Base-by-base conservation (phyloP, 2,797 vertebrate species). In the Alosa sapidissima region DNA sequence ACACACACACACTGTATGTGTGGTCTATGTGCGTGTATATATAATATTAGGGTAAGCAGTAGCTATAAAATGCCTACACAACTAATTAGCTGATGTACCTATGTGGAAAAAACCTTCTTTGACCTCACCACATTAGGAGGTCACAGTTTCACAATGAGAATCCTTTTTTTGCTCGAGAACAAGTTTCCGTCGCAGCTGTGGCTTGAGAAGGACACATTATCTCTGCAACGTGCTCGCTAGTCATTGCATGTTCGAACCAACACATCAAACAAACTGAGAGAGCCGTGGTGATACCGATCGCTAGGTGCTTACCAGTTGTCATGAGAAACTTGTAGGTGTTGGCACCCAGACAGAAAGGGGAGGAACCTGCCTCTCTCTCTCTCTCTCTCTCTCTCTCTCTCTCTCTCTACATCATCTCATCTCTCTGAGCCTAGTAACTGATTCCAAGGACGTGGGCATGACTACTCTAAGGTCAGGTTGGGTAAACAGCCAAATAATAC, bases 261-360 rank as follows among this genome's bases (percentile, higher is more conserved):
- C 1, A 62, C 21, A 62, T 62, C 7, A 62, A 62, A 62, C 72
- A 78, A 45, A 41, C 16, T 19, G 72, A 78, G 36, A 78, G 7
- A 47, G 3, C 16, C 0, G 72, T 7, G 16, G 16, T 47, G 36
- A 45, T 78, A 78, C 41, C 6, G 41, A 78, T 78, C 65, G 24
- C 33, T 33, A 36, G 11, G 65, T 72, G 36, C 21, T 41, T 78
- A 78, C 72, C 72, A 78, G 72, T 45, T 91, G 88, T 87, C 90
- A 82, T 90, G 47, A 84, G 65, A 90, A 87, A 89, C 48, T 62
- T 90, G 89, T 82, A 88, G 83, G 49, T 83, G 85, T 65, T 81
- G 54, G 62, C 81, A 85, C 51, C 21, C 54, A 55, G 55, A 62
- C 81, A 81, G 86, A 24, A 86, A 72, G 54, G 24, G 49, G 10